Conservation (phyloP, 2,113 vertebrate genomes). For the Bos indicus region DNA sequence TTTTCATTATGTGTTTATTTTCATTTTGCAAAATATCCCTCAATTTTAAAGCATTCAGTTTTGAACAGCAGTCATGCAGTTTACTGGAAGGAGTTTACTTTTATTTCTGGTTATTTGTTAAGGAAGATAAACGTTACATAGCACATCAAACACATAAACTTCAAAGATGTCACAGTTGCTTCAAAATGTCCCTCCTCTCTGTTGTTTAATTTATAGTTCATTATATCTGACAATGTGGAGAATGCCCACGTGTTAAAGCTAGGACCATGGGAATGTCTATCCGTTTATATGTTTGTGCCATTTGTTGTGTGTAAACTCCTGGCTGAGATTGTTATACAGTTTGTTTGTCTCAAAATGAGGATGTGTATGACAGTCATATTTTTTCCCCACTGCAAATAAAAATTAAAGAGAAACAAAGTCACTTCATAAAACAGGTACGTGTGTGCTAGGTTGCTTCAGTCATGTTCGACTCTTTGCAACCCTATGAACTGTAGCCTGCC, state of each 20-base stretch:
- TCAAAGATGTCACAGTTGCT: background rate
- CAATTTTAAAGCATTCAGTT: background rate
- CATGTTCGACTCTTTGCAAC: background rate
- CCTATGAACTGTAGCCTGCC: background rate
- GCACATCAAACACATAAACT: background rate
- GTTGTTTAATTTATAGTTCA: background rate
- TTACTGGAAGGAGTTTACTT: background rate
- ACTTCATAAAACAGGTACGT: background rate
- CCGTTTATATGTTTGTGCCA: background rate
- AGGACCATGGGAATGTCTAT: background rate
- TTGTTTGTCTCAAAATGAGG: background rate
- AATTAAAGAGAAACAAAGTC: no score
- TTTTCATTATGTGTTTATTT: background rate
- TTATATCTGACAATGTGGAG: background rate
- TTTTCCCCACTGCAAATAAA: background rate
- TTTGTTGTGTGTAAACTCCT: background rate
- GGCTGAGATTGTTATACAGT: no score
- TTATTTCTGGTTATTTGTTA: background rate
- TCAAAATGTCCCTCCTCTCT: background rate
- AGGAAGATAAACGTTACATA: background rate
- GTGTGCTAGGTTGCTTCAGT: background rate
- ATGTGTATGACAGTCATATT: background rate
- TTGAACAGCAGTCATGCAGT: background rate
- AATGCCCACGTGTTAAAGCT: background rate
- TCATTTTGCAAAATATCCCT: background rate